Base-by-base conservation (phyloP, 2,888 invertebrate genomes). In the Macaria liturata region DNA sequence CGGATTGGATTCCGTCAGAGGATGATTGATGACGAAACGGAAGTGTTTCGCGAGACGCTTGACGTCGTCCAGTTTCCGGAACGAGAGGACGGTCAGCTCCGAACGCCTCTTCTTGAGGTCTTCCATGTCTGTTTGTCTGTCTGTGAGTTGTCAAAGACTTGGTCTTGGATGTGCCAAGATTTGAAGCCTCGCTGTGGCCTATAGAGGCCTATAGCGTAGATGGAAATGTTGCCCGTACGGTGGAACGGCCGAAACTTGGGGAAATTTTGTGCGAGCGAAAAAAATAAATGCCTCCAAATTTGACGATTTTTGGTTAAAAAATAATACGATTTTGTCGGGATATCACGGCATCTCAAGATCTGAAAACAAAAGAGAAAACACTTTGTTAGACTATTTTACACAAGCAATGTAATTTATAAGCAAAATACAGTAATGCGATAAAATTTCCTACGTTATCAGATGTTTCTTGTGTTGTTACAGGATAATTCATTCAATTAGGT, bases 281-380 rank as follows among this genome's bases (percentile, higher is more conserved):
- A 20, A 62, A 68, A 62, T 54, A 65, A 64, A 62, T 62, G 64
- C 61, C 44, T 66, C 64, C 66, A 66, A 64, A 69, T 66, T 70
- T 70, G 67, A 67, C 70, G 71, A 76, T 72, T 74, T 75, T 74
- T 56, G 70, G 66, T 56, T 67, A 71, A 73, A 78, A 78, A 78
- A 77, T 75, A 77, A 80, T 72, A 73, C 75, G 72, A 66, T 75
- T 70, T 78, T 76, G 64, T 74, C n/a, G 70, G 73, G 61, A 75
- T 83, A 80, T 87, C 81, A 88, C 86, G 87, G 88, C 91, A 90
- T 90, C 75, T 88, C 90, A 91, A 89, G 89, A 91, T 85, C 91
- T 91, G 91, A 49, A 90, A 78, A 54, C 68, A 59, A 70, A 49
- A 73, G 32, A 47, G 32, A 7, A 34, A 34, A 34, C 20, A 6